Evolutionary conservation across 1,140 invertebrate genomes (phyloP), one percentile per base, ranked within the genome.

Genomic region (Zaprionus vittiger): DNA sequence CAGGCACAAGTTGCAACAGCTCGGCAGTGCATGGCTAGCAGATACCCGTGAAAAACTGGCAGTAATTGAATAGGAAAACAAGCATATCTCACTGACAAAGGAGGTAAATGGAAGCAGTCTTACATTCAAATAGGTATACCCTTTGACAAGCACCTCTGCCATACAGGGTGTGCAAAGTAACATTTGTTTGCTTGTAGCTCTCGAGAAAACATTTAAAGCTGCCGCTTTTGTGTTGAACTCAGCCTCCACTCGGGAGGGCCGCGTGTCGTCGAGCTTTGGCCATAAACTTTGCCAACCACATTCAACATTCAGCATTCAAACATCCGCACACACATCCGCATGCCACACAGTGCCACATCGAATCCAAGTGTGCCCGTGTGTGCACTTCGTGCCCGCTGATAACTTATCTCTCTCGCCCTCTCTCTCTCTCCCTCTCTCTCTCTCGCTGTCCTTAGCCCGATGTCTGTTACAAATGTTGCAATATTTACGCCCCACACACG

Each of bases 381-480:
- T 87, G 83, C 83, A 87, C 66, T 87, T 87, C 49, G 62, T 34
- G 31, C 66, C 55, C 57, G 72, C 78, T 73, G 84, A 89, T 89
- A 89, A 89, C 37, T 89, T 89, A 89, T 89, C 84, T 84, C 31
- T 22, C 26, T 20, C 41, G 11, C n/a, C 15, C 41, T 44, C 15
- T 20, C 26, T 38, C 38, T 20, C 28, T 49, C 17, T 26, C 44
- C 0, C 15, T 9, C 41, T 17, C 5, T 38, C 37, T 5, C 37
- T 15, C 12, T 14, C 14, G 14, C 54, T 64, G 44, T 34, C 15
- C 24, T 22, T 20, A 47, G 70, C 73, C 73, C 84, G 57, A 72
- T 89, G 85, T 89, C 85, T 90, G 85, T 81, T 82, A 82, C 85
- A 89, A 89, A 90, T 89, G 85, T 82, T 89, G 81, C 85, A 90